Conservation (phyloP, 2,888 invertebrate species). For the Globia sparganii region DNA sequence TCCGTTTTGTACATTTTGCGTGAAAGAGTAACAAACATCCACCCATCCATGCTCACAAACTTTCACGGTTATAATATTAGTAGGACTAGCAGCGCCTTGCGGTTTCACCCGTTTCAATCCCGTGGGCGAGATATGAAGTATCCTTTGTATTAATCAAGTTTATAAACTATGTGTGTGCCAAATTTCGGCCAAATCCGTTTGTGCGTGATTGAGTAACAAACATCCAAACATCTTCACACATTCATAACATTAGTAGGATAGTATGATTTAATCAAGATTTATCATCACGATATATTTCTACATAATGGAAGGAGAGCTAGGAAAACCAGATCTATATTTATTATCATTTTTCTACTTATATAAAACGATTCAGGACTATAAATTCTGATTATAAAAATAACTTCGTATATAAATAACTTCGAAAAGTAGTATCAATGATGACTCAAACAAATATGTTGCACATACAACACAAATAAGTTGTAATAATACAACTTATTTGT, state of each 20-base stretch:
- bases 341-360: neutral
- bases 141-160: no score
- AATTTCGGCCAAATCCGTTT: no score
- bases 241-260: no score
- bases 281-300: neutral
- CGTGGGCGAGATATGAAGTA: no score
- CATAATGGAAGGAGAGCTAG: neutral
- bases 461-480: no score
- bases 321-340: neutral
- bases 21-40: neutral
- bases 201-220: no score
- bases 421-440: slow-evolving; percentile 2
- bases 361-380: neutral
- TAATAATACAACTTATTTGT: no score
- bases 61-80: neutral
- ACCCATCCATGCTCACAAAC: neutral
- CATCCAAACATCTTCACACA: no score
- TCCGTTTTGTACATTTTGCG: no score
- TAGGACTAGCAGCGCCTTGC: no score
- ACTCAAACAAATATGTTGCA: slow-evolving; percentile 6
- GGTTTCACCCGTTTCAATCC: no score
- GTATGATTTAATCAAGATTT: neutral
- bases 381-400: neutral
- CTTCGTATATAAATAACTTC: neutral
- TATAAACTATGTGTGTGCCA: no score